A percentile compares a stretch with the other conserved stretches of the same genome.
phyloP scores from a whole-genome alignment of 2,888 invertebrate species.

The Acleris cristana region DNA sequence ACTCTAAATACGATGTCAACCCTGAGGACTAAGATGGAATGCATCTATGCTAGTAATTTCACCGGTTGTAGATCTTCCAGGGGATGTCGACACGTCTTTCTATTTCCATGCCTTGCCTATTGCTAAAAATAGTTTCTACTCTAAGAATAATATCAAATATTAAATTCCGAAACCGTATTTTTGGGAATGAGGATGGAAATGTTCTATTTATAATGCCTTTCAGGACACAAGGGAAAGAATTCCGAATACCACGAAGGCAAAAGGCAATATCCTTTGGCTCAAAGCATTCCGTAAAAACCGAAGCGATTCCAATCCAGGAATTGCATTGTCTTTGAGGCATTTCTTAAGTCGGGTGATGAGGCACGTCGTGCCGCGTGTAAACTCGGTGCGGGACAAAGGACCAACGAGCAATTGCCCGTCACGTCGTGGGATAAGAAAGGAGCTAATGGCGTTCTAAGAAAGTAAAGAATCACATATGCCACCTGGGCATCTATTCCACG shows the following conservation, averaged over 20 bases:
- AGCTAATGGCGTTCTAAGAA: background rate
- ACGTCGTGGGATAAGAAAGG: background rate
- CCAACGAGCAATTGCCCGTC: slow-evolving; percentile 21
- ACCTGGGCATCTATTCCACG: too few relatives aligned
- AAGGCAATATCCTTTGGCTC: slow-evolving; percentile 18
- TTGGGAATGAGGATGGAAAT: too few relatives aligned
- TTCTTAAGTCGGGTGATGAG: slow-evolving; percentile 16
- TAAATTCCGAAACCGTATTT: too few relatives aligned
- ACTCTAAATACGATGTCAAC: too few relatives aligned
- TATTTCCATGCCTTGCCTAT: too few relatives aligned
- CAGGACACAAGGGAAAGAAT: background rate
- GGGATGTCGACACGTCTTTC: too few relatives aligned
- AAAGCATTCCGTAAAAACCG: slow-evolving; percentile 22
- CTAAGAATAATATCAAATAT: too few relatives aligned
- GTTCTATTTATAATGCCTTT: background rate
- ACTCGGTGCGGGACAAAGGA: slow-evolving; percentile 29
- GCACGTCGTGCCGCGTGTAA: slow-evolving; percentile 11
- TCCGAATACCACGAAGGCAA: background rate
- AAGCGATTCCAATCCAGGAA: slow-evolving; percentile 20
- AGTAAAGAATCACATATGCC: too few relatives aligned
- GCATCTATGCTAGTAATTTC: too few relatives aligned
- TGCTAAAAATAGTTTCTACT: too few relatives aligned
- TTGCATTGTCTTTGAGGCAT: slow-evolving; percentile 33
- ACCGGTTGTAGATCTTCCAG: too few relatives aligned
- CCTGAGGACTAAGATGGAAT: too few relatives aligned